Conservation (phyloP, 2,113 vertebrate species). For the Sapayoa aenigma region DNA sequence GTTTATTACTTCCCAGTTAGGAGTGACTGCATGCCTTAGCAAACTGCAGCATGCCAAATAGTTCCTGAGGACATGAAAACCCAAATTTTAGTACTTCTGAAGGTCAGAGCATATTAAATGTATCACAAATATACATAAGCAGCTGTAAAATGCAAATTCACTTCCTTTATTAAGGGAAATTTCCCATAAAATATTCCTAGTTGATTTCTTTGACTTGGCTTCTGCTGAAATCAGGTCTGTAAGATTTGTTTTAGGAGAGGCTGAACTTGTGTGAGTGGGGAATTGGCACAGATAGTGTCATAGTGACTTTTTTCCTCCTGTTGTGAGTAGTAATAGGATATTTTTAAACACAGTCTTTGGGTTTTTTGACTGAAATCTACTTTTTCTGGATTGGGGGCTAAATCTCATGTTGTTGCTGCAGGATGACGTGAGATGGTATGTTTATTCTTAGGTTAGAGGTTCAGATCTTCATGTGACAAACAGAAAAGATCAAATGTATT, state of each 20-base stretch:
- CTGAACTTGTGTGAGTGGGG: background rate
- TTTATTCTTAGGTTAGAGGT: background rate
- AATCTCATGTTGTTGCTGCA: background rate
- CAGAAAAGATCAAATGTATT: background rate
- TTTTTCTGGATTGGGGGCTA: background rate
- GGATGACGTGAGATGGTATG: fast-evolving
- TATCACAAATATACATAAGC: background rate
- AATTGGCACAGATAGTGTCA: background rate
- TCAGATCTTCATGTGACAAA: background rate
- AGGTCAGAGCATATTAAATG: background rate
- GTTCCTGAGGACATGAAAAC: background rate
- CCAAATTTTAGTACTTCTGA: background rate
- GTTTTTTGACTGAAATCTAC: background rate
- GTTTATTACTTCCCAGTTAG: background rate
- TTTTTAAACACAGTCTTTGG: background rate
- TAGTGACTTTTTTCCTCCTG: fast-evolving
- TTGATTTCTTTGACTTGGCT: background rate
- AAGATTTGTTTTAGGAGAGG: background rate
- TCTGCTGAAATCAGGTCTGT: background rate
- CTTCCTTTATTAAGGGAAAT: background rate
- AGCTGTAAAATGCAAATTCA: background rate
- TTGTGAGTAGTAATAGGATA: background rate
- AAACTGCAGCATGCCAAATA: background rate
- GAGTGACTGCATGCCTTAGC: background rate
- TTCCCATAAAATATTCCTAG: background rate